A percentile compares a stretch with the other conserved stretches of the same genome.
phyloP scores from a whole-genome alignment of 2,113 vertebrate species.

The Calidris pygmaea region DNA sequence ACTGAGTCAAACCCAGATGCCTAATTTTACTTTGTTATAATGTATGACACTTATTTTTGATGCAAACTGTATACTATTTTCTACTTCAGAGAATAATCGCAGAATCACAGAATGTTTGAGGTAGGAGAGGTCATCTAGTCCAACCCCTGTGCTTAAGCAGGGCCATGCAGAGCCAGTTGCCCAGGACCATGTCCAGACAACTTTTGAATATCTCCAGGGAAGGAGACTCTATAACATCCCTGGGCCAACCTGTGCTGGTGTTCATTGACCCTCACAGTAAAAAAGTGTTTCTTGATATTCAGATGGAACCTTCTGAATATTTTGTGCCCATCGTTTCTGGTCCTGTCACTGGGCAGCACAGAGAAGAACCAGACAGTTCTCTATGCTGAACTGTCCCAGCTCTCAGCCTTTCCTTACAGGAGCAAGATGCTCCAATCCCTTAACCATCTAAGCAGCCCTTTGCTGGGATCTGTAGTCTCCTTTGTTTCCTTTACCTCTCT shows the following conservation, averaged over 20 bases:
- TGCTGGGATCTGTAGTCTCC: neutral
- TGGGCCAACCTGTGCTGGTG: too few relatives aligned
- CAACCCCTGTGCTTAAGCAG: neutral
- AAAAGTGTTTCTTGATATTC: neutral
- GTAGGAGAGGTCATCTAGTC: neutral
- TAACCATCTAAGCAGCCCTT: neutral
- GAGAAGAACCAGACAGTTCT: neutral
- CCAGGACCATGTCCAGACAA: neutral
- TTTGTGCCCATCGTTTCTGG: neutral
- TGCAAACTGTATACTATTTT: neutral
- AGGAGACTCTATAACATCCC: neutral
- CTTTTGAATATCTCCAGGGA: neutral
- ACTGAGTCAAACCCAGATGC: neutral
- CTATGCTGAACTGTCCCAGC: neutral
- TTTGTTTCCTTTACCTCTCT: neutral
- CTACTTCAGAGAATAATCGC: neutral
- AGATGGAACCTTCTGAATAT: neutral
- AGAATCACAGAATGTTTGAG: neutral
- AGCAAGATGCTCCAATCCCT: neutral
- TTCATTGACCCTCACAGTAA: neutral
- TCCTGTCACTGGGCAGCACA: too few relatives aligned
- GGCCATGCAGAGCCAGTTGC: neutral
- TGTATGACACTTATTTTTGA: neutral
- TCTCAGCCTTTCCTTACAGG: neutral
- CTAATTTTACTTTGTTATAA: neutral